phyloP scores from a whole-genome alignment of 2,113 vertebrate genomes.

The Herpailurus yagouaroundi region DNA sequence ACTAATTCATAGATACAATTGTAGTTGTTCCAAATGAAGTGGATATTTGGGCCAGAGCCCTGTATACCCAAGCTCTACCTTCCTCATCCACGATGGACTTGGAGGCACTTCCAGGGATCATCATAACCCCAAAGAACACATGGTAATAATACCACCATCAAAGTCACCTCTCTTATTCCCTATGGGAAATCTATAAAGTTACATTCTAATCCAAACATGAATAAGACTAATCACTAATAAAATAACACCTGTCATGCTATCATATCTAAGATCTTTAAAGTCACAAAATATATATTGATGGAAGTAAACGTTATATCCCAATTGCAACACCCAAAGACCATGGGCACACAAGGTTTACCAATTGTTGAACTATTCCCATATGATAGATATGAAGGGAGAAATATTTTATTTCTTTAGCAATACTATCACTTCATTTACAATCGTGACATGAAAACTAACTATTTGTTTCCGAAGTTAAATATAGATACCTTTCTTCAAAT shows the following conservation, averaged over 20 bases:
- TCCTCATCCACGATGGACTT: background rate
- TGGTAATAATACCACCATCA: background rate
- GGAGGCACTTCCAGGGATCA: background rate
- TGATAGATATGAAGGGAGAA: background rate
- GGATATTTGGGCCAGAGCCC: background rate
- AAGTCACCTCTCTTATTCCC: background rate
- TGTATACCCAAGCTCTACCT: background rate
- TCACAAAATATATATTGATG: background rate
- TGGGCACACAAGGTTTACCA: background rate
- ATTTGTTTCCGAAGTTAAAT: slow-evolving; percentile 15
- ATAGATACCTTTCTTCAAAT: slow-evolving; percentile 1
- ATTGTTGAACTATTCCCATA: background rate
- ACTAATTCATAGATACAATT: background rate
- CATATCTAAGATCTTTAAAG: background rate
- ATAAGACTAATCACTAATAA: background rate
- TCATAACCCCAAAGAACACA: background rate
- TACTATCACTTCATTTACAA: background rate
- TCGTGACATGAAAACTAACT: background rate
- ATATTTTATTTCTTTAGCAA: background rate
- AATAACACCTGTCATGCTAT: background rate
- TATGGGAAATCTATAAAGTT: slow-evolving; percentile 2
- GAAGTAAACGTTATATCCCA: background rate
- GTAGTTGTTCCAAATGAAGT: background rate
- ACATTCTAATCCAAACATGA: slow-evolving; percentile 21
- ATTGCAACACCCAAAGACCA: background rate